Conservation (phyloP, 1,140 invertebrate genomes). For the Dendroctonus valens region DNA sequence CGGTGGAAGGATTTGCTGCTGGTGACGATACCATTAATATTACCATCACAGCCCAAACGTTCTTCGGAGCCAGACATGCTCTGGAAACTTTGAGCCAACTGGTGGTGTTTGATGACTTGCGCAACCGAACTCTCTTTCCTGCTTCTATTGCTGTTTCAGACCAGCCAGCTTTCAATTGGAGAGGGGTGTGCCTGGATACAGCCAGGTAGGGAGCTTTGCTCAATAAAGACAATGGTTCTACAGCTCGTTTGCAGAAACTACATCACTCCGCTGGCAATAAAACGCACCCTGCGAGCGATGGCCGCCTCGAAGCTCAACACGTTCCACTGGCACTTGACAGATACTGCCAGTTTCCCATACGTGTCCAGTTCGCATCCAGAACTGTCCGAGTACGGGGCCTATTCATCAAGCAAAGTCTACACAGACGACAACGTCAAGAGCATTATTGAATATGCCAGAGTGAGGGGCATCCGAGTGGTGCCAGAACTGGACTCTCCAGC, state of each 20-base stretch:
- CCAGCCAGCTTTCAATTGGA: not conserved
- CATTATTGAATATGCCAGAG: conserved; percentile 63
- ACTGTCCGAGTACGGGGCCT: conserved; percentile 71
- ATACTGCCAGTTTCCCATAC: conserved; percentile 79
- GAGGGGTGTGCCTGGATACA: not conserved
- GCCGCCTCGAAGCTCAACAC: conserved; percentile 76
- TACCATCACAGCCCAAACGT: conserved; percentile 63
- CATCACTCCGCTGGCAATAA: conserved; percentile 62
- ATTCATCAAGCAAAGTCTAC: conserved; percentile 67
- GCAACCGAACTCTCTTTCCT: conserved; percentile 57
- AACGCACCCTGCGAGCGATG: conserved; percentile 75
- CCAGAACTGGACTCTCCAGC: conserved; percentile 77
- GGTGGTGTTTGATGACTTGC: conserved; percentile 64
- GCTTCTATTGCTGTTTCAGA: conserved; percentile 51
- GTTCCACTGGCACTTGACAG: conserved; percentile 82
- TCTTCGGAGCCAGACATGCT: conserved; percentile 74
- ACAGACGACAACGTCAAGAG: conserved; percentile 62
- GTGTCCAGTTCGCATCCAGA: conserved; percentile 64
- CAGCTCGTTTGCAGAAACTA: conserved; percentile 58
- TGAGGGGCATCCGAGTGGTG: conserved; percentile 68
- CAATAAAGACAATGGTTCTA: not conserved
- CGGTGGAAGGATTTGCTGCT: conserved; percentile 55
- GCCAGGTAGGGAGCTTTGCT: not conserved
- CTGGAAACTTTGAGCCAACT: conserved; percentile 76
- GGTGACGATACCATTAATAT: conserved; percentile 57